phyloP scores from a whole-genome alignment of 2,888 invertebrate genomes.

The Stenolophus ochropezus region DNA sequence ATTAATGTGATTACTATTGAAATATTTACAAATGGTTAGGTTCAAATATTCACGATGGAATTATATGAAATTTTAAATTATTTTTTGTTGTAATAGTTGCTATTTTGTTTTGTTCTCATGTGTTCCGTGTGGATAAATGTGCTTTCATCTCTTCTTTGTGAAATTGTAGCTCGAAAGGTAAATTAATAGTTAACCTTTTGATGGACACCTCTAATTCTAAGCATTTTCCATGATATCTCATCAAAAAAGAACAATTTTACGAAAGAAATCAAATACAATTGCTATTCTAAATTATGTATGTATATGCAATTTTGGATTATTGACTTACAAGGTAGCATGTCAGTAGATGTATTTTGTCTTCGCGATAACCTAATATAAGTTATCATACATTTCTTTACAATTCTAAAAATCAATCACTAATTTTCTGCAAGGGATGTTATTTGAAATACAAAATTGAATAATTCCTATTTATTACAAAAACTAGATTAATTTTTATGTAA shows the following conservation, averaged over 20 bases:
- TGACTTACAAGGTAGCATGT: not conserved
- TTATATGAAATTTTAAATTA: constrained; percentile 34
- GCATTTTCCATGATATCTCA: not conserved
- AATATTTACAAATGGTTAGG: constrained; percentile 34
- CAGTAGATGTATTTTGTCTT: not conserved
- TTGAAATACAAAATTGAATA: not conserved
- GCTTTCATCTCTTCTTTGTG: constrained; percentile 21
- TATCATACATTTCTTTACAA: not conserved
- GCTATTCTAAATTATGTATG: not conserved
- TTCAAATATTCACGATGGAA: constrained; percentile 10
- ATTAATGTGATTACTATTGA: constrained; percentile 33
- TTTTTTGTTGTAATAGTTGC: constrained; percentile 26
- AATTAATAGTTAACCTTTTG: constrained; percentile 24
- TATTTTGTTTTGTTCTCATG: constrained; percentile 1
- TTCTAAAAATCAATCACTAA: not conserved
- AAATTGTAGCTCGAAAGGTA: constrained; percentile 19
- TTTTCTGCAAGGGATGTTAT: not conserved
- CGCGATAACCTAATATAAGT: not conserved
- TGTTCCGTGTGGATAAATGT: constrained; percentile 15
- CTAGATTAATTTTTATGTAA: not conserved
- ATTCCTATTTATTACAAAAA: not conserved
- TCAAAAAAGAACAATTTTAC: not conserved
- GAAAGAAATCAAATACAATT: constrained; percentile 1
- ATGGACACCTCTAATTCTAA: not conserved
- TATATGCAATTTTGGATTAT: constrained; percentile 6